These are phyloP conservation scores for Mionectes olivaceus DNA, from an alignment of 2,797 vertebrate genomes.

Conservation along the genomic window DNA sequence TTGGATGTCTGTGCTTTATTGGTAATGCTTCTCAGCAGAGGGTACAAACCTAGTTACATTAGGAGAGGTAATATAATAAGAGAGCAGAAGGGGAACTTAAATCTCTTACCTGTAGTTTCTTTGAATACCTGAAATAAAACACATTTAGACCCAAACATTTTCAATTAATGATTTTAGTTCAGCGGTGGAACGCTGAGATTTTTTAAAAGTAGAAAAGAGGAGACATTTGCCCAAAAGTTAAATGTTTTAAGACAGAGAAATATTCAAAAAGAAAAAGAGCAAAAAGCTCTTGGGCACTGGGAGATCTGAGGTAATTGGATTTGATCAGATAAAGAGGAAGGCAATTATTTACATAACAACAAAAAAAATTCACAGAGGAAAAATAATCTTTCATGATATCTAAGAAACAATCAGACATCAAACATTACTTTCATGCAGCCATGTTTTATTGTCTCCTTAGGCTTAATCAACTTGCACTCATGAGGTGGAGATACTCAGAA, in stretches of 20 bases:
- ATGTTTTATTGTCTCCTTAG: conserved; percentile 10
- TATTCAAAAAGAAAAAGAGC: not conserved
- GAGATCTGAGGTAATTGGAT: conserved; percentile 21
- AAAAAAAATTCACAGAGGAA: not conserved
- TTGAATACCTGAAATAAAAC: not conserved
- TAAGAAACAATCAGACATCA: conserved; percentile 25
- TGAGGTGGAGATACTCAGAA: not conserved
- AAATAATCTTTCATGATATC: conserved; percentile 25
- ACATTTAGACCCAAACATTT: not conserved
- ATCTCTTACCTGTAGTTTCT: not conserved
- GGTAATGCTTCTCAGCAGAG: not conserved
- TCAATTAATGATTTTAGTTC: not conserved
- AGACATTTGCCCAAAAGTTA: not conserved
- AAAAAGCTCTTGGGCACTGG: not conserved
- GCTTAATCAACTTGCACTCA: not conserved
- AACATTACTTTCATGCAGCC: conserved; percentile 1
- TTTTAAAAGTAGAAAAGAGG: not conserved
- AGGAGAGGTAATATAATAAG: not conserved
- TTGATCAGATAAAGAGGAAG: conserved; percentile 34
- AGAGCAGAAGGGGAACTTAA: not conserved
- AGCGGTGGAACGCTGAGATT: not conserved
- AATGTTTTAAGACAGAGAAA: not conserved
- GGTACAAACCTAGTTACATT: not conserved
- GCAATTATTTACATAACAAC: conserved; percentile 41
- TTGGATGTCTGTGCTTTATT: not conserved